These are phyloP conservation scores for Phyllotreta cruciferae DNA, from an alignment of 2,888 invertebrate species.

Conservation along the genomic window DNA sequence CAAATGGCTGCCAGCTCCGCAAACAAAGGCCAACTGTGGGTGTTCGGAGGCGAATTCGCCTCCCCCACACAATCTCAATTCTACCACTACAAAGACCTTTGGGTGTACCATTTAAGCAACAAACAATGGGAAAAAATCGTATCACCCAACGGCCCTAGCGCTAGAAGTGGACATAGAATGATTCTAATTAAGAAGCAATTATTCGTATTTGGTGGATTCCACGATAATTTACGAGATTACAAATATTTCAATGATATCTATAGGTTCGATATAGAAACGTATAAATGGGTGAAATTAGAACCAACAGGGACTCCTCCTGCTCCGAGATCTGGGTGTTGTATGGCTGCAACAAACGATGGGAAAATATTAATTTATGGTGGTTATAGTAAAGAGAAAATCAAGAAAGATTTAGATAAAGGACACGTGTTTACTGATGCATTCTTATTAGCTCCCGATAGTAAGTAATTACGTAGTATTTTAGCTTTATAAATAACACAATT, in stretches of 20 bases:
- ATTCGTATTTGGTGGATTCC: conserved; percentile 90
- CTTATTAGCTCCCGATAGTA: conserved; percentile 69
- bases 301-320: conserved; percentile 72
- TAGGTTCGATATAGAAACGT: conserved; percentile 79
- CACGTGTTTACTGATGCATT: conserved; percentile 76
- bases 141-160: conserved; percentile 78
- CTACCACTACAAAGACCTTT: conserved; percentile 90
- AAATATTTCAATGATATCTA: conserved; percentile 89
- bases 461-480: conserved; percentile 49
- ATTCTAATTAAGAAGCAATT: conserved; percentile 77
- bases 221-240: conserved; percentile 86
- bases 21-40: conserved; percentile 76
- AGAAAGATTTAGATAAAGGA: conserved; percentile 79
- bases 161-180: conserved; percentile 91
- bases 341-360: conserved; percentile 70
- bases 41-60: conserved; percentile 93
- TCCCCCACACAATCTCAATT: conserved; percentile 91
- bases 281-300: conserved; percentile 78
- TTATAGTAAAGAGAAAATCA: conserved; percentile 75
- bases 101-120: conserved; percentile 79
- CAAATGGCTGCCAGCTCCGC: conserved; percentile 81
- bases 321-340: conserved; percentile 82
- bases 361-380: conserved; percentile 78
- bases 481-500: background rate
- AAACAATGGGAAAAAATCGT: conserved; percentile 82